Evolutionary conservation across 2,797 vertebrate genomes (phyloP).

Genomic region (Enteromius viviparus): DNA sequence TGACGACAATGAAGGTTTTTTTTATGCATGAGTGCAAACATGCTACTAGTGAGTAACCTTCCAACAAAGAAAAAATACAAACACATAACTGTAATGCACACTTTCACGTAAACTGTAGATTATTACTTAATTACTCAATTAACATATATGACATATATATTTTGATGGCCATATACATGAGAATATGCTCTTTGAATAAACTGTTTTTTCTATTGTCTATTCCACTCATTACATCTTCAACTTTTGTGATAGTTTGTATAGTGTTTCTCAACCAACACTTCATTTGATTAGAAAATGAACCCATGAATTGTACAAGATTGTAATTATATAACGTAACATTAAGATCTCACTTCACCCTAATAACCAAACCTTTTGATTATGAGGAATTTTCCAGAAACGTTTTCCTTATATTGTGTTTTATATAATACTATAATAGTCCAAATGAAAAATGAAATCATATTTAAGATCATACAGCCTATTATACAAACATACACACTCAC

Average conservation of each 20-base stretch:
- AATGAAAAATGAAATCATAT: not conserved
- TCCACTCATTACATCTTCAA: not conserved
- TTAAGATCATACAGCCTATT: not conserved
- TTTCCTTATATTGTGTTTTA: not conserved
- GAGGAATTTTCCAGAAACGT: not conserved
- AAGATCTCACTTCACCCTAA: not conserved
- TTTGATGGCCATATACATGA: not conserved
- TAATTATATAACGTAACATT: not conserved
- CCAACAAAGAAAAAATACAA: not conserved
- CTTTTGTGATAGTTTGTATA: not conserved
- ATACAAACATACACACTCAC: constrained; percentile 23
- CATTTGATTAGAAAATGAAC: not conserved
- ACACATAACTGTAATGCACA: not conserved
- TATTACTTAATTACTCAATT: not conserved
- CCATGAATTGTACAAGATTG: not conserved
- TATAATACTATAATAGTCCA: not conserved
- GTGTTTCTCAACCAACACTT: not conserved
- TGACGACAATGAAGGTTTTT: not conserved
- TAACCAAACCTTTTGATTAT: constrained; percentile 1
- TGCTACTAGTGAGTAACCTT: not conserved
- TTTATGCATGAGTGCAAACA: not conserved
- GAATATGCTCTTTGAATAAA: not conserved
- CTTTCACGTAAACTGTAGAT: not conserved
- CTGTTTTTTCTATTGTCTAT: not conserved
- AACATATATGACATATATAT: not conserved